Evolutionary conservation across 1,140 invertebrate genomes (phyloP).

Genomic region (Periplaneta americana): DNA sequence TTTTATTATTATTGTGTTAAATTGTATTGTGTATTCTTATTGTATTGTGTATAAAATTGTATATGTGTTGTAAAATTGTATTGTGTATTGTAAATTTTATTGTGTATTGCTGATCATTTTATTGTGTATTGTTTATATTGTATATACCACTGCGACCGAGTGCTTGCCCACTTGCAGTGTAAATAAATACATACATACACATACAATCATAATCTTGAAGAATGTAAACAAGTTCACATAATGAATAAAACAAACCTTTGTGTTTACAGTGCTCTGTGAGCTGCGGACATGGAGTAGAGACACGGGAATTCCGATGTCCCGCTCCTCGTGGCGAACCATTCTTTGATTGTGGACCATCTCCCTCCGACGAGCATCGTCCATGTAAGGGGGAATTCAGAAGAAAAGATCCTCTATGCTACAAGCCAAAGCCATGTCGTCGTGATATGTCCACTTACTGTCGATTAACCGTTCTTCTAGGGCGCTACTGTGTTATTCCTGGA

Average conservation of each 20-base stretch:
- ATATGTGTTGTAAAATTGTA: too few species aligned
- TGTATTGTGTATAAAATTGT: too few species aligned
- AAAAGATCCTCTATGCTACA: constrained; percentile 24
- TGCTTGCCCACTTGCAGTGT: too few species aligned
- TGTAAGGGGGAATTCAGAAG: constrained; percentile 32
- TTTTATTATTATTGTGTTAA: too few species aligned
- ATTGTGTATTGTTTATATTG: too few species aligned
- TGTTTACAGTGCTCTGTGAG: constrained; percentile 42
- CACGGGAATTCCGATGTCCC: constrained; percentile 39
- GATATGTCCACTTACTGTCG: constrained; percentile 44
- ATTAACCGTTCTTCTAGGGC: constrained; percentile 34
- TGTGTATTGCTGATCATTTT: too few species aligned
- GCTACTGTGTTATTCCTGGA: constrained; percentile 47
- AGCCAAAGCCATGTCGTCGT: constrained; percentile 29
- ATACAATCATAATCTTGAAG: too few species aligned
- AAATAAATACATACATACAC: background rate
- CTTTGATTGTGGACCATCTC: constrained; percentile 41
- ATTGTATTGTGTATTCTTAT: too few species aligned
- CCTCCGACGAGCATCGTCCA: constrained; percentile 34
- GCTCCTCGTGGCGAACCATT: constrained; percentile 38
- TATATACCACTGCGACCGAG: too few species aligned
- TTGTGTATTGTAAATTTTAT: too few species aligned
- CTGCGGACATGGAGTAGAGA: constrained; percentile 44
- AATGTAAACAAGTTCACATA: constrained; percentile 14
- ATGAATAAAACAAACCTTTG: background rate